Conservation (phyloP, 2,888 invertebrate genomes). For the Netelia fuscicornis region DNA sequence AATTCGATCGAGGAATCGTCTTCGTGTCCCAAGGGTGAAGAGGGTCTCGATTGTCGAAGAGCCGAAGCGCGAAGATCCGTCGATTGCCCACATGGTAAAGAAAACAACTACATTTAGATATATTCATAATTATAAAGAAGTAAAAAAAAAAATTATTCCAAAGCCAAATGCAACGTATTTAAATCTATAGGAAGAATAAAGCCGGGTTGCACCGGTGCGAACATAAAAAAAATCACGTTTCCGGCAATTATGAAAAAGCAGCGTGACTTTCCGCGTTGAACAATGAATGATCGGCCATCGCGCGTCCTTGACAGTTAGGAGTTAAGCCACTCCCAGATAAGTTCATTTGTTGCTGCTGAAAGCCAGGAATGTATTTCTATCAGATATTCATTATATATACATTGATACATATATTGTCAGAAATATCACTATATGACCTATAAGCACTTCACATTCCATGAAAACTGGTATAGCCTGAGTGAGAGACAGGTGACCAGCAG, state of each 20-base stretch:
- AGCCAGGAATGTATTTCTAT: slow-evolving; percentile 54
- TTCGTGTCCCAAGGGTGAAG: slow-evolving; percentile 82
- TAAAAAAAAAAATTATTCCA: neutral
- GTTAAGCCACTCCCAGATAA: slow-evolving; percentile 70
- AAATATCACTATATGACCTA: no score
- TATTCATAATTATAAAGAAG: neutral
- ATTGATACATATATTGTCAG: neutral
- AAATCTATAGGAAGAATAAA: slow-evolving; percentile 10
- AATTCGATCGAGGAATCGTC: slow-evolving; percentile 79
- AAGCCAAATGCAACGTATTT: slow-evolving; percentile 6
- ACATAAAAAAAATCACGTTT: slow-evolving; percentile 56
- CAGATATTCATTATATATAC: neutral
- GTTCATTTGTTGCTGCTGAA: slow-evolving; percentile 60
- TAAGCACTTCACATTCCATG: no score
- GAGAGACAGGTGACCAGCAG: no score
- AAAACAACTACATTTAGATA: slow-evolving; percentile 30
- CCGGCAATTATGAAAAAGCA: slow-evolving; percentile 68
- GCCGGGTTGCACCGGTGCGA: slow-evolving; percentile 11
- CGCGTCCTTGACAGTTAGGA: slow-evolving; percentile 68
- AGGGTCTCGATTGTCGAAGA: slow-evolving; percentile 83
- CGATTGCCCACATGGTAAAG: slow-evolving; percentile 83
- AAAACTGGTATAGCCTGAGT: no score
- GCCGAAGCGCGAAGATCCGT: slow-evolving; percentile 83
- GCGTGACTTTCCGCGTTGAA: slow-evolving; percentile 71
- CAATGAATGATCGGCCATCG: slow-evolving; percentile 61